Evolutionary conservation across 2,888 invertebrate genomes (phyloP), one percentile per base, ranked within the genome.

Genomic region (Autographa gamma): DNA sequence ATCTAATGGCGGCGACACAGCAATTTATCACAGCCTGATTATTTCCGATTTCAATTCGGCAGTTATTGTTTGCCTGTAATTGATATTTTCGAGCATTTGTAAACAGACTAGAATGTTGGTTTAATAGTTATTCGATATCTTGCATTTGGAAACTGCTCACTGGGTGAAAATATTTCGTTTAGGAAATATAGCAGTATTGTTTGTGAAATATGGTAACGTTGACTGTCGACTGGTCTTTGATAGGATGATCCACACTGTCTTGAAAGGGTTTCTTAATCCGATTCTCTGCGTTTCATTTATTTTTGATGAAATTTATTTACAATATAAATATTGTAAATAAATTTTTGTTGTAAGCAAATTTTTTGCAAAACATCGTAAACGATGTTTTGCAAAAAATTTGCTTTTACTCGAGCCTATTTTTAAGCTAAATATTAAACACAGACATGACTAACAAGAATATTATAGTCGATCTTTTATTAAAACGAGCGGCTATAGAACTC

Each of bases 11-110:
- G 82, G 74, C 80, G 82, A 83, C 84, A 78, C 76, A 79, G 81
- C 86, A 86, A 89, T 91, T 89, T 88, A 90, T 91, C 86, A 89
- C 77, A 77, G 75, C 74, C 77, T 84, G 85, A 86, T 87, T 86
- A 88, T 81, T 83, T 75, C 78, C 80, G 69, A 74, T 84, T 75
- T 76, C 77, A 77, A 74, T 78, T 73, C 69, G 58, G 38, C 64
- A 58, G 63, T 63, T 70, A 67, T 66, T 72, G 73, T 73, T 69
- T 74, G 65, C 66, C 52, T 25, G 58, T 58, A 56, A 63, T 25
- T 77, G 69, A 66, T 69, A 69, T 74, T 67, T 63, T 72, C 48
- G 63, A 66, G 56, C 77, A 72, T 80, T 80, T 80, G 77, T 77
- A 73, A 63, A 77, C 77, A 56, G 25, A 25, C 25, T 18, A 14